Conservation (phyloP, 2,113 vertebrate genomes). For the Corvus moneduloides region DNA sequence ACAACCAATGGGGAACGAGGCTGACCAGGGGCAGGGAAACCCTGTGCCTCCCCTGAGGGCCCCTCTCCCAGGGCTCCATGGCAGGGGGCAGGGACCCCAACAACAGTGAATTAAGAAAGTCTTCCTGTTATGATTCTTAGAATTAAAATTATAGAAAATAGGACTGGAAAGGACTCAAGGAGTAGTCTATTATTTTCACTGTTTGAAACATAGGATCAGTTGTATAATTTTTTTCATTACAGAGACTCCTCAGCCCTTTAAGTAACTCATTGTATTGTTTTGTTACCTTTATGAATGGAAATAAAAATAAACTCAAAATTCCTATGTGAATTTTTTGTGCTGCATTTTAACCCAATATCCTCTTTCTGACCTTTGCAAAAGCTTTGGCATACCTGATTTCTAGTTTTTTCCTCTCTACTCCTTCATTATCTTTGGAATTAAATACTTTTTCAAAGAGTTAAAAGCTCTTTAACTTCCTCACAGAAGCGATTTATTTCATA, state of each 20-base stretch:
- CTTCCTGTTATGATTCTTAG: background rate
- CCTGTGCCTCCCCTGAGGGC: too few relatives aligned
- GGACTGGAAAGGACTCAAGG: background rate
- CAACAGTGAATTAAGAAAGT: background rate
- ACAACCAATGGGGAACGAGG: too few relatives aligned
- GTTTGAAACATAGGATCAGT: background rate
- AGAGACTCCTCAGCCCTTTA: background rate
- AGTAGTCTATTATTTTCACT: background rate
- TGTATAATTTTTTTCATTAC: background rate
- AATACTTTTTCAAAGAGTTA: background rate
- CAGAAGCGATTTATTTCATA: background rate
- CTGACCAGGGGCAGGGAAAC: too few relatives aligned
- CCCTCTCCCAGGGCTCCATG: too few relatives aligned
- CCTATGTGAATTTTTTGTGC: background rate
- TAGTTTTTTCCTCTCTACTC: fast-evolving
- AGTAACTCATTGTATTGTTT: background rate
- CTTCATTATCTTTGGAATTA: background rate
- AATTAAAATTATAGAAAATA: background rate
- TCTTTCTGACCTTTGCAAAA: background rate
- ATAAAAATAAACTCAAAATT: background rate
- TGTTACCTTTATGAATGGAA: background rate
- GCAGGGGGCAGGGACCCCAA: too few relatives aligned
- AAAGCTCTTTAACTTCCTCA: fast-evolving
- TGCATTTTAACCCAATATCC: background rate
- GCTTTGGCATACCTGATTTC: background rate